phyloP scores from a whole-genome alignment of 1,140 invertebrate species.

The Lethrus apterus region DNA sequence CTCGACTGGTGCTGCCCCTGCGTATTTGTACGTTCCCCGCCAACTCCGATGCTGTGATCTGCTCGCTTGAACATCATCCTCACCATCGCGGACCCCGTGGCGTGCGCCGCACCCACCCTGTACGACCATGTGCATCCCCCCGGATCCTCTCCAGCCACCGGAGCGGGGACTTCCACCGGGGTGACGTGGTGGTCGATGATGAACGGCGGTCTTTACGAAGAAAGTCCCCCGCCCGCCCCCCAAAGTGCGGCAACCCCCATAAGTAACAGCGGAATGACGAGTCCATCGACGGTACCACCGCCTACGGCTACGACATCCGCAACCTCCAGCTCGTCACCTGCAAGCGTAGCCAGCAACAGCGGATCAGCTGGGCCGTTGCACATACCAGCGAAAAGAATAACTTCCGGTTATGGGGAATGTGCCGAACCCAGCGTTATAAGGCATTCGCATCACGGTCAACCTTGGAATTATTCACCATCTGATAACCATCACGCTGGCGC shows the following conservation, averaged over 20 bases:
- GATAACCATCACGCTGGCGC: slow-evolving; percentile 52
- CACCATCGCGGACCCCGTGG: slow-evolving; percentile 70
- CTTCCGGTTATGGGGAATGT: slow-evolving; percentile 53
- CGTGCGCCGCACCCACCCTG: slow-evolving; percentile 63
- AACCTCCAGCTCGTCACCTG: slow-evolving; percentile 62
- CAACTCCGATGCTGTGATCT: slow-evolving; percentile 36
- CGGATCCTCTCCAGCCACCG: slow-evolving; percentile 68
- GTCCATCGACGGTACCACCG: slow-evolving; percentile 47
- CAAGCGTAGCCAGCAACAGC: slow-evolving; percentile 55
- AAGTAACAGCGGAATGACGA: slow-evolving; percentile 44
- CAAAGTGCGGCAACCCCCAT: slow-evolving; percentile 48
- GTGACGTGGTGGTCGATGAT: slow-evolving; percentile 76
- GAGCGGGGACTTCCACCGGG: slow-evolving; percentile 68
- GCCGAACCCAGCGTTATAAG: slow-evolving; percentile 60
- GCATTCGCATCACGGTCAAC: slow-evolving; percentile 60
- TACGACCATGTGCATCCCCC: slow-evolving; percentile 73
- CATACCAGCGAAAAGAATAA: slow-evolving; percentile 72
- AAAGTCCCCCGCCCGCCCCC: slow-evolving; percentile 58
- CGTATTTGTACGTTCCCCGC: too few relatives aligned
- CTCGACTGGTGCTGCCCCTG: too few relatives aligned
- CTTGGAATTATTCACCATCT: slow-evolving; percentile 61
- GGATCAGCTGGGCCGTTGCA: slow-evolving; percentile 61
- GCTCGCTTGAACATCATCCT: slow-evolving; percentile 49
- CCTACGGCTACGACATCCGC: slow-evolving; percentile 48
- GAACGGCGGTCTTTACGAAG: slow-evolving; percentile 69